Evolutionary conservation across 2,113 vertebrate species (phyloP).

Genomic region (Sapajus apella): DNA sequence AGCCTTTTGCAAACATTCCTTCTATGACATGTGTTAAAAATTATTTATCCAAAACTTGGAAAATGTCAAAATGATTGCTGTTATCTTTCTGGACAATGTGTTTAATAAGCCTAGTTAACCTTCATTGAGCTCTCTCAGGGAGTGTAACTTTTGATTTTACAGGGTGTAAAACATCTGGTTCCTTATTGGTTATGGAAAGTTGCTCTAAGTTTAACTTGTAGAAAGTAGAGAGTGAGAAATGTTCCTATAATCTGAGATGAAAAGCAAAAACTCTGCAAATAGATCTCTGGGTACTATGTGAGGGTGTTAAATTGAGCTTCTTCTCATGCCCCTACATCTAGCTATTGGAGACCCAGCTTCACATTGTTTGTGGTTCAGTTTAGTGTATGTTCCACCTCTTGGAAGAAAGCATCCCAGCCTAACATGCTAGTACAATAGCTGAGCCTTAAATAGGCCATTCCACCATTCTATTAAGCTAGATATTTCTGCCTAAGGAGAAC

Average conservation of each 20-base stretch:
- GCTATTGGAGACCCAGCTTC: background rate
- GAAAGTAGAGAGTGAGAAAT: background rate
- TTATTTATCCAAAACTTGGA: background rate
- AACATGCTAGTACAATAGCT: background rate
- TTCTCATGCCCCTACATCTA: fast-evolving
- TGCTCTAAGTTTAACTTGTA: background rate
- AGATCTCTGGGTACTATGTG: background rate
- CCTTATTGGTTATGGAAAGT: background rate
- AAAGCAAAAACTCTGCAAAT: background rate
- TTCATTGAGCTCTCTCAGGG: background rate
- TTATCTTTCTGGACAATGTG: background rate
- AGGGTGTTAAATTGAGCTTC: fast-evolving
- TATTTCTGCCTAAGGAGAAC: background rate
- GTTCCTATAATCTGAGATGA: background rate
- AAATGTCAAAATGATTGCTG: background rate
- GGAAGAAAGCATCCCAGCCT: background rate
- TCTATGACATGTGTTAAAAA: background rate
- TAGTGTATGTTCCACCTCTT: background rate
- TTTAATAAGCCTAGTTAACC: background rate
- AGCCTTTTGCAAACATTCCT: background rate
- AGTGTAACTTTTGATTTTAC: background rate
- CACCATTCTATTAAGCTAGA: background rate
- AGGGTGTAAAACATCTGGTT: background rate
- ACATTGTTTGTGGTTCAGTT: background rate
- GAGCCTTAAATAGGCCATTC: background rate